These are phyloP conservation scores for Cenopis cana DNA, from an alignment of 2,888 invertebrate genomes.

Conservation along the genomic window DNA sequence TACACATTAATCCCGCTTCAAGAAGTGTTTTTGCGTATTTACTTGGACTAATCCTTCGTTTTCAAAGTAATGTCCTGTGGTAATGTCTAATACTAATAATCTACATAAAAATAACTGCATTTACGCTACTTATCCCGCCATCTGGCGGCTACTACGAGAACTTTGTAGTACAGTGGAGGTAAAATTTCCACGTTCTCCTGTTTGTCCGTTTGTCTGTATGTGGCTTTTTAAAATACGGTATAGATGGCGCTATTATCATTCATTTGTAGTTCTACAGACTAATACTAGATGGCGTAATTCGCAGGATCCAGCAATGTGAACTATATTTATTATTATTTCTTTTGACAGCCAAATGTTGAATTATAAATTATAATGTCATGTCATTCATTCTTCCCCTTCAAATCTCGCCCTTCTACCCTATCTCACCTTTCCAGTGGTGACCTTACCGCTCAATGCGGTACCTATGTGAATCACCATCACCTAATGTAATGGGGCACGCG, in stretches of 20 bases:
- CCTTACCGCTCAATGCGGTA: not conserved
- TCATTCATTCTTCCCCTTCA: not conserved
- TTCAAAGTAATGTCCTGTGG: not conserved
- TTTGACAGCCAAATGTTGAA: too few relatives aligned
- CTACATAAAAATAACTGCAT: not conserved
- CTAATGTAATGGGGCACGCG: not conserved
- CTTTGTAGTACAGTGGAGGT: not conserved
- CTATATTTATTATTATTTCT: not conserved
- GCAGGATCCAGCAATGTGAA: not conserved
- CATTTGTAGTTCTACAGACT: not conserved
- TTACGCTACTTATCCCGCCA: not conserved
- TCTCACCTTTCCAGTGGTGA: not conserved
- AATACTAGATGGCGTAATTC: conserved; percentile 2
- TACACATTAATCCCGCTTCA: too few relatives aligned
- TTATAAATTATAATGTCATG: too few relatives aligned
- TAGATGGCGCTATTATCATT: conserved; percentile 18
- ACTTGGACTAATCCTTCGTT: not conserved
- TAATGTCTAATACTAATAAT: not conserved
- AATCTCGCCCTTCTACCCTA: too few relatives aligned
- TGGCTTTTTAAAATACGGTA: too few relatives aligned
- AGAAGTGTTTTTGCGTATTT: too few relatives aligned
- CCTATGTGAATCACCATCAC: conserved; percentile 8
- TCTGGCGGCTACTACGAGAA: conserved; percentile 2
- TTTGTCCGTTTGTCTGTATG: too few relatives aligned
- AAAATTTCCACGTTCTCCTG: not conserved